These are phyloP conservation scores for Leuctra nigra DNA, from an alignment of 2,888 invertebrate genomes.

Conservation along the genomic window DNA sequence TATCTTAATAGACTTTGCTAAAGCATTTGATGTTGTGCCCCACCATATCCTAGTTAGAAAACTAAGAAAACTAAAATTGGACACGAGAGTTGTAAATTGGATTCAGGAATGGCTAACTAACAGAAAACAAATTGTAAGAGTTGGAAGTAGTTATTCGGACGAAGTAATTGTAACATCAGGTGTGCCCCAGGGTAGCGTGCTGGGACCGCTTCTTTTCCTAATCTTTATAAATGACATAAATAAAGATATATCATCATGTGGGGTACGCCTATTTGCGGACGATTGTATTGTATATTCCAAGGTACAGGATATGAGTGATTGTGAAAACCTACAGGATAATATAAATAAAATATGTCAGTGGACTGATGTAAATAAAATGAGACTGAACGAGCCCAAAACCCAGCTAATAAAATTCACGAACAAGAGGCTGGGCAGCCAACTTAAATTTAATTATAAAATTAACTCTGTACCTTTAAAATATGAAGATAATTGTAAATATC, in stretches of 20 bases:
- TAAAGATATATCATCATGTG: neutral
- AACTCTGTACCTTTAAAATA: slow-evolving; percentile 6
- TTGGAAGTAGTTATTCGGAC: too few relatives aligned
- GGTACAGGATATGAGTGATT: neutral
- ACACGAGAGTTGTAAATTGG: too few relatives aligned
- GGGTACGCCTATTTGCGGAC: neutral
- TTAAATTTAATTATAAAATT: neutral
- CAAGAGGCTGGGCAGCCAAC: neutral
- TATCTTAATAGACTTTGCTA: too few relatives aligned
- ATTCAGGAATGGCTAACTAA: too few relatives aligned
- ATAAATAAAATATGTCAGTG: neutral
- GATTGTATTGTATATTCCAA: neutral
- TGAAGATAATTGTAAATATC: neutral
- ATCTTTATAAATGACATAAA: neutral
- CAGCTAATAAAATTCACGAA: slow-evolving; percentile 4
- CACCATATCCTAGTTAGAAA: too few relatives aligned
- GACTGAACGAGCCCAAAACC: slow-evolving; percentile 1
- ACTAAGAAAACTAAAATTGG: too few relatives aligned
- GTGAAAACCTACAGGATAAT: slow-evolving; percentile 1
- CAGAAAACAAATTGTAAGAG: too few relatives aligned
- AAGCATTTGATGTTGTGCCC: too few relatives aligned
- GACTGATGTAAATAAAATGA: slow-evolving; percentile 5
- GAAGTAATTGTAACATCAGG: too few relatives aligned
- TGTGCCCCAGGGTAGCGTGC: too few relatives aligned
- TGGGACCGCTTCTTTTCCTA: too few relatives aligned